phyloP scores from a whole-genome alignment of 2,888 invertebrate genomes.

The Drosophila koepferae region DNA sequence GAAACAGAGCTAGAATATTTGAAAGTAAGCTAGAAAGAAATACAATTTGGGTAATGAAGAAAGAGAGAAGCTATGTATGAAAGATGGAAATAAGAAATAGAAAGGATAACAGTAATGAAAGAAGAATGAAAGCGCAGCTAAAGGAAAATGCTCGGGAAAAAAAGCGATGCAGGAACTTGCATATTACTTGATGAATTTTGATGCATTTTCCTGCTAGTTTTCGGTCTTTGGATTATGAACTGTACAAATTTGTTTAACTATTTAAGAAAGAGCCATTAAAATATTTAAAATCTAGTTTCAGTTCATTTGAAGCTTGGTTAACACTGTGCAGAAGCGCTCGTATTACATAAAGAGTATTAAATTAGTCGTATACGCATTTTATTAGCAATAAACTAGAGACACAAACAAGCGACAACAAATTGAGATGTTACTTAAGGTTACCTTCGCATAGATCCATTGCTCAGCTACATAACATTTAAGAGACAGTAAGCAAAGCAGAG shows the following conservation, averaged over 20 bases:
- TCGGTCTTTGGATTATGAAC: too few relatives aligned
- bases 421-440: conserved; percentile 44
- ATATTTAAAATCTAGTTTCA: background rate
- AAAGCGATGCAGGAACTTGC: too few relatives aligned
- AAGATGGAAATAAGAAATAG: background rate
- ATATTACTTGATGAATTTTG: too few relatives aligned
- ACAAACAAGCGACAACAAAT: conserved; percentile 32
- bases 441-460: conserved; percentile 42
- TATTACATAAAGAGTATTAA: conserved; percentile 19
- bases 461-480: conserved; percentile 23
- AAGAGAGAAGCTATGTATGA: background rate
- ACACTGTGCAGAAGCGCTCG: conserved; percentile 28
- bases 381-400: conserved; percentile 29
- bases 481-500: conserved; percentile 16
- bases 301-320: conserved; percentile 16
- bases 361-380: conserved; percentile 35
- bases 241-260: too few relatives aligned
- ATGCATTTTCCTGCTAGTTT: too few relatives aligned
- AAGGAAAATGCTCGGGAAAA: too few relatives aligned
- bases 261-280: background rate
- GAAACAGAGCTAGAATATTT: background rate
- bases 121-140: background rate
- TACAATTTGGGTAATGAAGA: background rate
- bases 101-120: background rate
- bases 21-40: background rate